Percentiles rank a stretch among this genome's conserved stretches.
phyloP scores from a whole-genome alignment of 2,113 vertebrate species.

The Crypturellus undulatus region DNA sequence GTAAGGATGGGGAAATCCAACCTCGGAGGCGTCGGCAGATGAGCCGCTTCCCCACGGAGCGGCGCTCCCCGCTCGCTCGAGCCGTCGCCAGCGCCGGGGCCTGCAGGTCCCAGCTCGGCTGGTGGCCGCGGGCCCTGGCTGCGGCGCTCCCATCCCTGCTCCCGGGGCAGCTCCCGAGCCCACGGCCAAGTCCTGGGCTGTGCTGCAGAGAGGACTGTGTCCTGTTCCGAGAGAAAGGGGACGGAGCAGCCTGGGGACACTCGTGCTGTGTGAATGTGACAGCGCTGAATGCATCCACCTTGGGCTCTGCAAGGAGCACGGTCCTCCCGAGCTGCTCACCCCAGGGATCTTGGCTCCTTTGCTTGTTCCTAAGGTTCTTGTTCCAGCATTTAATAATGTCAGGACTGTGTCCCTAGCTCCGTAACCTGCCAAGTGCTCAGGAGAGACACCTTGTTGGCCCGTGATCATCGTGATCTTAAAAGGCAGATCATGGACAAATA shows the following conservation, averaged over 20 bases:
- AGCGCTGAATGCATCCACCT: neutral
- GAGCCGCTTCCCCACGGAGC: neutral
- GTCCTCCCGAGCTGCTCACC: neutral
- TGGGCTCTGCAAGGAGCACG: neutral
- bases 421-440: neutral
- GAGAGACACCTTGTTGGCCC: fast-evolving
- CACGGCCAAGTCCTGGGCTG: neutral
- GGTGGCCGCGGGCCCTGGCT: too few species aligned
- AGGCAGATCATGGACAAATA: neutral
- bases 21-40: fast-evolving
- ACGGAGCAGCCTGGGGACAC: neutral
- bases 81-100: neutral
- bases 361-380: neutral
- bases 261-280: fast-evolving
- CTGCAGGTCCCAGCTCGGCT: fast-evolving
- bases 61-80: neutral
- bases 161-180: neutral
- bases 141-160: neutral
- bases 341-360: neutral
- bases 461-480: neutral
- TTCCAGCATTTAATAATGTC: too few species aligned
- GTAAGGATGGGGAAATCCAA: neutral
- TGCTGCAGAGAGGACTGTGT: neutral
- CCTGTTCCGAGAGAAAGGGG: fast-evolving
- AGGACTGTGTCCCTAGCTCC: neutral